Evolutionary conservation across 1,140 invertebrate genomes (phyloP), one percentile per base, ranked within the genome.

Genomic region (Triops cancriformis): DNA sequence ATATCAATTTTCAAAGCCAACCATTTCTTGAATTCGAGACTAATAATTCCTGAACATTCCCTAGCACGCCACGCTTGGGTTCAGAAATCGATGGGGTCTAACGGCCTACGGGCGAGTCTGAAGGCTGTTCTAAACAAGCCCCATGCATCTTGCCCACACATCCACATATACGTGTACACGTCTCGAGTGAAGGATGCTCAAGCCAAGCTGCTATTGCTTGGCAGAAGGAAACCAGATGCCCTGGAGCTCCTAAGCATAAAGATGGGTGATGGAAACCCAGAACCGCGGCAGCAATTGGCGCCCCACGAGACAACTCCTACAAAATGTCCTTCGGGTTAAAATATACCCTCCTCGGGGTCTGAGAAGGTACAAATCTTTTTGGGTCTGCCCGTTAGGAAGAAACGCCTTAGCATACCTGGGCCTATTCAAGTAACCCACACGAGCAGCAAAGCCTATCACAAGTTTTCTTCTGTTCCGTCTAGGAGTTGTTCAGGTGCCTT

Each of bases 351-450:
- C 51, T 64, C 51, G 18, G 14, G n/a, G 51, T 23, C 23, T 64
- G 14, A 64, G 51, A 64, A 64, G 51, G 51, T 64, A 64, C 51
- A 64, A 64, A 64, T 64, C n/a, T 64, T 64, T 64, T 64, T 64
- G 10, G 2, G 51, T 64, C 51, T 64, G 51, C 51, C 51, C 23
- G 51, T 64, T 37, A 23, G 51, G 51, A 64, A 18, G 51, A 64
- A 64, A 64, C 14, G 18, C 23, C 51, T 18, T 18, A 18, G 51
- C 51, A 64, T 64, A 64, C 51, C 51, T 64, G 51, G 23, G 51
- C 51, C 51, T 64, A 64, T 64, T 64, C 51, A 64, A 64, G 51
- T 64, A 64, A 18, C 51, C 14, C 9, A 23, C 14, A 64, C 18
- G 23, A 18, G 51, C 14, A 64, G 51, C 14, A 23, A 18, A 64